A percentile compares a stretch with the other conserved stretches of the same genome.
phyloP scores from a whole-genome alignment of 2,888 invertebrate species.

The Strigamia maritima region DNA sequence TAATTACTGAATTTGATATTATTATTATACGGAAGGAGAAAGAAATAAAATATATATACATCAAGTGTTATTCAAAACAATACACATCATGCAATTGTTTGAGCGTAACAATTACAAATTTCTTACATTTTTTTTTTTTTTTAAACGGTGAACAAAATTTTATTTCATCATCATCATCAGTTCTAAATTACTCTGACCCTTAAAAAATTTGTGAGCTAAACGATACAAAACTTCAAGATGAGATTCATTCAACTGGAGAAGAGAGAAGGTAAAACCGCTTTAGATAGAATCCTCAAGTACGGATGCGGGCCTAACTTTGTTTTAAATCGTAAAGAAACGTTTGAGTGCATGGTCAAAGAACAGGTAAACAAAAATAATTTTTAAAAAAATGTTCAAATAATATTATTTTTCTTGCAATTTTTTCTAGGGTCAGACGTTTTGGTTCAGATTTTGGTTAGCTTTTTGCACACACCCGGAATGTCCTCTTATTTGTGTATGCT shows the following conservation, averaged over 20 bases:
- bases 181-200: background rate
- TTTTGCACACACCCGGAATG: background rate
- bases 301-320: conserved; percentile 23
- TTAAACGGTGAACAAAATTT: background rate
- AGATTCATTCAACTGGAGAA: background rate
- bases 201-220: background rate
- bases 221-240: background rate
- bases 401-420: background rate
- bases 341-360: conserved; percentile 8
- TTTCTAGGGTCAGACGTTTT: conserved; percentile 17
- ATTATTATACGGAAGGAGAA: background rate
- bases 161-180: background rate
- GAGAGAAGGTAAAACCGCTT: conserved; percentile 18
- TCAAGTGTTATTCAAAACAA: background rate
- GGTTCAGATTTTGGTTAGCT: conserved; percentile 1
- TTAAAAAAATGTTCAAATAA: background rate
- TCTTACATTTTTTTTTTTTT: too few relatives aligned
- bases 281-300: background rate
- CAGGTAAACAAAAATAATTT: background rate
- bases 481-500: conserved; percentile 1
- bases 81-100: background rate
- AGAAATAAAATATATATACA: background rate
- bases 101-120: background rate
- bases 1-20: background rate
- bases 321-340: conserved; percentile 12